Conservation (phyloP, 2,888 invertebrate genomes). For the Eupithecia tripunctaria region DNA sequence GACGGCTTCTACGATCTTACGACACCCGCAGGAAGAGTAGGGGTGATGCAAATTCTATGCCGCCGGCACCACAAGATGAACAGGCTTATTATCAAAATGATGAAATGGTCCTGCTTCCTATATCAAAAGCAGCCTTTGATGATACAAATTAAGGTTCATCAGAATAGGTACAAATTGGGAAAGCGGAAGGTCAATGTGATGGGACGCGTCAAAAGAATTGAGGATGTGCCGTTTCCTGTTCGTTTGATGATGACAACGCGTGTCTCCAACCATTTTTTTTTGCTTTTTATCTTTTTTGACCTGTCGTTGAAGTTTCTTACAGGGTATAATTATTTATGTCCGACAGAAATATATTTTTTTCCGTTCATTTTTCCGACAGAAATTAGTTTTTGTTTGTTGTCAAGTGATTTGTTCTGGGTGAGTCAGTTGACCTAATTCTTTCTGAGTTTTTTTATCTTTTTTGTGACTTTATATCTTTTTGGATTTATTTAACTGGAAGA, state of each 20-base stretch:
- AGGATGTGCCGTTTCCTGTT: slow-evolving; percentile 22
- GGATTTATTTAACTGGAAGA: not conserved
- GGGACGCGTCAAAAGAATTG: slow-evolving; percentile 21
- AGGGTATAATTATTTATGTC: not conserved
- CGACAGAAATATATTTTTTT: not conserved
- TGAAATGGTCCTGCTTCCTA: slow-evolving; percentile 7
- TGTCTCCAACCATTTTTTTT: not conserved
- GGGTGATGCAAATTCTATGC: no score
- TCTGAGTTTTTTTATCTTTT: not conserved
- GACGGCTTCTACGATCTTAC: no score
- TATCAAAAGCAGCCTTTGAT: slow-evolving; percentile 26
- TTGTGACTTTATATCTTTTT: not conserved
- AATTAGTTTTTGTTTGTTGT: not conserved
- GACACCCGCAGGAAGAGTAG: no score
- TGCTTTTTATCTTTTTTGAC: not conserved
- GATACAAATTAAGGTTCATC: slow-evolving; percentile 32
- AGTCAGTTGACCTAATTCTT: not conserved
- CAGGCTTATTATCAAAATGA: not conserved
- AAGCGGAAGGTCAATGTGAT: slow-evolving; percentile 24
- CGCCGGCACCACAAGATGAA: no score
- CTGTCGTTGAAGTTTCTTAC: not conserved
- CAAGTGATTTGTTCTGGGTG: not conserved
- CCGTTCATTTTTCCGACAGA: no score
- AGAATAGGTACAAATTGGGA: slow-evolving; percentile 30
- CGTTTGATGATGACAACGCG: slow-evolving; percentile 12